Percentiles rank a stretch among this genome's conserved stretches.
These are phyloP conservation scores for Alouatta palliata DNA, from an alignment of 2,113 vertebrate species.

Conservation along the genomic window DNA sequence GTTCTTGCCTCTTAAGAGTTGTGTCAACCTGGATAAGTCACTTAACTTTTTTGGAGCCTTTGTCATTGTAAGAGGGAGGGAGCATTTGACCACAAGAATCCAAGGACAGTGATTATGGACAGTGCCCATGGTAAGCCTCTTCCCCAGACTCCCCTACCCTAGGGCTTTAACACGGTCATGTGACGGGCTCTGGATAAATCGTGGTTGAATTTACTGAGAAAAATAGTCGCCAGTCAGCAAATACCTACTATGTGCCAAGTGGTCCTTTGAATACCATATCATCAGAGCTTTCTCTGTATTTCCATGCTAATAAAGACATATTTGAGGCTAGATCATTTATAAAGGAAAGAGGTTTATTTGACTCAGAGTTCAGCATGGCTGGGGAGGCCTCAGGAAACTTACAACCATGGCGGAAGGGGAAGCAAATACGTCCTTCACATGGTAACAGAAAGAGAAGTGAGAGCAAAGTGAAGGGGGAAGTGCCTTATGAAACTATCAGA, in stretches of 20 bases:
- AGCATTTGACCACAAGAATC: too few relatives aligned
- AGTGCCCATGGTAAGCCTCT: background rate
- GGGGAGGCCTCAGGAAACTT: too few relatives aligned
- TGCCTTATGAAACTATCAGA: too few relatives aligned
- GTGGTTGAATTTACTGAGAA: background rate
- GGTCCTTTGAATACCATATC: background rate
- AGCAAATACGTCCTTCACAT: too few relatives aligned
- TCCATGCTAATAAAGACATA: too few relatives aligned
- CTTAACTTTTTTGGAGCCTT: background rate
- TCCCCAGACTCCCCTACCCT: background rate
- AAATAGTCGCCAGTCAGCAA: background rate
- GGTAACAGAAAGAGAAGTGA: too few relatives aligned
- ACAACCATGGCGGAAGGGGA: too few relatives aligned
- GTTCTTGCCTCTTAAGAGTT: background rate
- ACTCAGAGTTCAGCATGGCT: too few relatives aligned
- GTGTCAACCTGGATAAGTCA: background rate
- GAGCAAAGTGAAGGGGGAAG: too few relatives aligned
- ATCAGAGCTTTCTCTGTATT: background rate
- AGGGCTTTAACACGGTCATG: fast-evolving
- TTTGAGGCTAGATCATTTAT: too few relatives aligned
- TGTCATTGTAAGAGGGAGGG: background rate
- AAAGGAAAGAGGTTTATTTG: too few relatives aligned
- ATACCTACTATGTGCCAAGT: too few relatives aligned
- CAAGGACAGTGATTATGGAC: background rate
- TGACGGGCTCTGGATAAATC: background rate